Evolutionary conservation across 2,113 vertebrate genomes (phyloP), one percentile per base, ranked within the genome.

Genomic region (Ivindomyrus marchei): DNA sequence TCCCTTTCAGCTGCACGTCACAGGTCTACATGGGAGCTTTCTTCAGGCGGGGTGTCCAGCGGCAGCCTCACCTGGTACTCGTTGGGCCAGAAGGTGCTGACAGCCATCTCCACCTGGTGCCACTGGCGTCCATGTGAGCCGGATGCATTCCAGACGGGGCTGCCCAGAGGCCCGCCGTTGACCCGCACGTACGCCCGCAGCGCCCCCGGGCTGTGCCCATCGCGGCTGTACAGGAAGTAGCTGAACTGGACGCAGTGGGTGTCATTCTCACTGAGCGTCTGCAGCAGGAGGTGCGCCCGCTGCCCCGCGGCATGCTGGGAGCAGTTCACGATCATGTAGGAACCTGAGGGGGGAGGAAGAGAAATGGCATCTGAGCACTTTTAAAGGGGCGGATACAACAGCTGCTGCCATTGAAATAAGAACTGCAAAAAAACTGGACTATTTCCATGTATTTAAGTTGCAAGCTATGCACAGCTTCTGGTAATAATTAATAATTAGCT

Each of bases 191-290:
- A 99, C 17, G 96, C 96, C 0, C 95, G 95, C 88, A 99, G 95
- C 0, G 96, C 95, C 92, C 98, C 98, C 0, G 98, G 98, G 92
- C 98, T 98, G 96, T 95, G 97, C 27, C 98, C 98, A 0, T 99
- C 98, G 3, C 97, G 95, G 93, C 97, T 98, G 92, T 98, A 98
- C 91, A 99, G 96, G 95, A 99, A 98, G 94, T 98, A 99, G 95
- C 98, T 99, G 96, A 99, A 99, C 95, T 99, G 98, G 50, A 99
- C 96, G 85, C 98, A 99, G 94, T 99, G 98, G 0, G 98, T 99
- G 94, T 99, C 98, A 8, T 99, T 99, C 94, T 99, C 98, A 0
- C 98, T 99, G 94, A 99, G 95, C 0, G 97, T 96, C 95, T 97
- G 98, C 89, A 99, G 97, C 50, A 98, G 95, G 88, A 99, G 93